phyloP scores from a whole-genome alignment of 2,797 vertebrate genomes.

The Odontamblyopus lacepedii region DNA sequence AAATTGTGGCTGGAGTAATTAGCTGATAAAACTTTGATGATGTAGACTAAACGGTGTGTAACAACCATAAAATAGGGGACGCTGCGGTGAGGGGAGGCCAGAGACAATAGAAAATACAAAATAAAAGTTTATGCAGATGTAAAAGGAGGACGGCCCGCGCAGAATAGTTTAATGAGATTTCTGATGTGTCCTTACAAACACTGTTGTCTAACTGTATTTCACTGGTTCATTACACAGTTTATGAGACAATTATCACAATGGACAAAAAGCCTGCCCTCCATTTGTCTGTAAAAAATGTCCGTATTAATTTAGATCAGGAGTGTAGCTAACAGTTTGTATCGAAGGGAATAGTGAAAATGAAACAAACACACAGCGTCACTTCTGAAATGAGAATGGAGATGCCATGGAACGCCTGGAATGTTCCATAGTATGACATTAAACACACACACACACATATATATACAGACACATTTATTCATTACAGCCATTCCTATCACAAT shows the following conservation, averaged over 20 bases:
- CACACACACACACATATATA: no score
- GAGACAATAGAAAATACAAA: neutral
- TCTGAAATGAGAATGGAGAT: no score
- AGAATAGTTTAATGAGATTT: neutral
- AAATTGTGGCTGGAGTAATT: conserved; percentile 59
- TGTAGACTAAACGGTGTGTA: conserved; percentile 38
- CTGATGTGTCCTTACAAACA: neutral
- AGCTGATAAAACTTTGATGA: conserved; percentile 53
- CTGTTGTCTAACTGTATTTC: neutral
- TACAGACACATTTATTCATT: no score
- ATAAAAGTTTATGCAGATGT: conserved; percentile 9
- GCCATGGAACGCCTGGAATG: no score
- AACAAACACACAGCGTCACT: no score
- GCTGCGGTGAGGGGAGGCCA: conserved; percentile 28
- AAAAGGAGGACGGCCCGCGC: neutral
- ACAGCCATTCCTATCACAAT: no score
- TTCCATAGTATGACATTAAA: no score
- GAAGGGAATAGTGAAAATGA: neutral
- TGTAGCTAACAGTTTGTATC: neutral
- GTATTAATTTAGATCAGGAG: neutral
- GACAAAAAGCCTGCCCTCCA: neutral
- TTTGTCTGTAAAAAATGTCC: neutral
- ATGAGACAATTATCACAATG: neutral
- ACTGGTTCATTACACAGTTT: neutral
- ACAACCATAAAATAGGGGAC: conserved; percentile 49